A percentile compares a stretch with the other conserved stretches of the same genome.
Evolutionary conservation across 2,797 vertebrate species (phyloP).

Genomic region (Anguilla megastoma): DNA sequence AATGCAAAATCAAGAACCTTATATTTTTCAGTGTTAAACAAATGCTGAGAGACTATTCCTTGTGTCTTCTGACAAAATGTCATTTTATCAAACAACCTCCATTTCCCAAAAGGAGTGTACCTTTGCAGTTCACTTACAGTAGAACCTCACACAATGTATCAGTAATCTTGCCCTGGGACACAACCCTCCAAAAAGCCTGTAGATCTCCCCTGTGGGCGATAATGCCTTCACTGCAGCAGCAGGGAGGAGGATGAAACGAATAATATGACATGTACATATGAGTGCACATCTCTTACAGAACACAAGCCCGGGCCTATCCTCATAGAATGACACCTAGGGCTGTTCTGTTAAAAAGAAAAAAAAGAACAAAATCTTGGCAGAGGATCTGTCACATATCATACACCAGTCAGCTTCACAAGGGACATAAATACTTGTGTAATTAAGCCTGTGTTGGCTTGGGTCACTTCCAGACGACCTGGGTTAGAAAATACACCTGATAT

Average conservation of each 20-base stretch:
- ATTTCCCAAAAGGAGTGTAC: neutral
- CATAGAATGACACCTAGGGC: neutral
- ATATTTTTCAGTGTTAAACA: neutral
- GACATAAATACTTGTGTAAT: neutral
- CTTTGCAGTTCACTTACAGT: neutral
- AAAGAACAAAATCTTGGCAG: neutral
- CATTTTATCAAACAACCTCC: neutral
- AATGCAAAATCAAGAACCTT: neutral
- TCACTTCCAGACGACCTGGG: neutral
- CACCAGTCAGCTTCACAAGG: neutral
- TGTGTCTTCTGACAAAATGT: neutral
- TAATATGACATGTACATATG: neutral
- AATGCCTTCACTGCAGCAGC: neutral
- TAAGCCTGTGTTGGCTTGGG: neutral
- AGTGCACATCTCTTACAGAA: neutral
- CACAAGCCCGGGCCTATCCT: neutral
- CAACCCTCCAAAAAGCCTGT: neutral
- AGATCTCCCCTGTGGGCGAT: neutral
- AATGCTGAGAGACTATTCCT: neutral
- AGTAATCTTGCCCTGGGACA: neutral
- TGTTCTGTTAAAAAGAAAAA: neutral
- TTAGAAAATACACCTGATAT: constrained; percentile 17
- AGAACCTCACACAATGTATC: neutral
- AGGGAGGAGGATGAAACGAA: neutral
- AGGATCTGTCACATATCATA: neutral